Base-by-base conservation (phyloP, 2,888 invertebrate species). In the Bembecia ichneumoniformis region DNA sequence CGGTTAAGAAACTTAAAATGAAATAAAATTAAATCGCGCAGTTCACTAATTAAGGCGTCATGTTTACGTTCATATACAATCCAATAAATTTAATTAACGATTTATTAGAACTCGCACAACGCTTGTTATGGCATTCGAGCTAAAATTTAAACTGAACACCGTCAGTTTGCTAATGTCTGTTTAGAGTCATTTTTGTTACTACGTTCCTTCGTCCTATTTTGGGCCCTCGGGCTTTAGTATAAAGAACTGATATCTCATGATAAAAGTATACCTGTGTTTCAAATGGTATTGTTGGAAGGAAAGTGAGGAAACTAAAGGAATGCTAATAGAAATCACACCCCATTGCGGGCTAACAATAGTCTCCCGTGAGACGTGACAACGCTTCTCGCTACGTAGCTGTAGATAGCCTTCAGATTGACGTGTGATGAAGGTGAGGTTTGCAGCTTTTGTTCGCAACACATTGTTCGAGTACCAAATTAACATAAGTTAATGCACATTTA, bases 251-350 rank as follows among this genome's bases (percentile, higher is more conserved):
- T 28, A 28, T 28, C 28, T 9, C 28, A 28, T 28, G 28, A 28
- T 28, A 28, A 28, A 28, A 28, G 28, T 28, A 28, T 28, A 28
- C 28, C 28, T 9, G 28, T 28, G 28, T 28, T 28, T 28, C 14
- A 40, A 40, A 40, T 40, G 14, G 40, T 10, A 14, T 11, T n/a
- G 40, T n/a, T 13, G 40, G 13, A 14, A 10, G 40, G 36, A 40
- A 46, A 20, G 28, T 34, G 49, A 40, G 46, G 66, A 67, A 71
- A 71, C 64, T 59, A 60, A 58, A 62, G 64, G 65, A 69, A 62
- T 59, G 66, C 59, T 67, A 71, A 66, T 68, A 69, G 71, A 68
- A 74, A 76, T 74, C 70, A 69, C 64, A 64, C 68, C 53, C 56
- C 60, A 58, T 62, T 57, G 60, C 60, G 56, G 63, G 59, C 58